These are phyloP conservation scores for Psittacula derbiana DNA, from an alignment of 2,797 vertebrate genomes.

Conservation along the genomic window DNA sequence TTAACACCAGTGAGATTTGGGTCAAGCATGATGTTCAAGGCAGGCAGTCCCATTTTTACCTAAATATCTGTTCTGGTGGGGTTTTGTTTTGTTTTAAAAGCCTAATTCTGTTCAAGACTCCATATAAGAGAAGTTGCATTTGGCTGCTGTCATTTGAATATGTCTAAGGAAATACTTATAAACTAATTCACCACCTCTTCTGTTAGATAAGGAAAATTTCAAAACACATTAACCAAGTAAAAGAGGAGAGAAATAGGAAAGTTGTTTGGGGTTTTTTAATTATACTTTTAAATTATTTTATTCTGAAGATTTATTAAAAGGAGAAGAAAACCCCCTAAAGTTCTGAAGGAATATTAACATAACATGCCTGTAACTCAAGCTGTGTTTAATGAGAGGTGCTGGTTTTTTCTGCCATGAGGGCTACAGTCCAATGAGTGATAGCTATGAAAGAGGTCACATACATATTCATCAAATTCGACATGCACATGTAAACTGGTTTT, in stretches of 20 bases:
- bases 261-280: constrained; percentile 43
- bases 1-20: not conserved
- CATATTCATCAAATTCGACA: constrained; percentile 99
- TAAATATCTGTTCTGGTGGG: not conserved
- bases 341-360: constrained; percentile 84
- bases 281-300: constrained; percentile 81
- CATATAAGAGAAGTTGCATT: not conserved
- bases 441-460: constrained; percentile 97
- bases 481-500: constrained; percentile 96
- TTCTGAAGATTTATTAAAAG: constrained; percentile 78
- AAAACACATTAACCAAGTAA: constrained; percentile 6
- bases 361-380: constrained; percentile 87
- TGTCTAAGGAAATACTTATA: not conserved
- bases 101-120: not conserved
- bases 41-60: not conserved
- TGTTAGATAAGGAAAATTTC: not conserved
- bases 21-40: not conserved
- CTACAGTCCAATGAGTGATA: constrained; percentile 84
- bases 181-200: not conserved
- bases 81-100: not conserved
- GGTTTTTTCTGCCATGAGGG: constrained; percentile 85
- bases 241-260: constrained; percentile 18
- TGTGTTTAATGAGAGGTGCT: constrained; percentile 93
- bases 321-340: constrained; percentile 83
- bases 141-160: not conserved